A percentile compares a stretch with the other conserved stretches of the same genome.
Conservation (phyloP, 2,888 invertebrate genomes). For the Serripes groenlandicus region DNA sequence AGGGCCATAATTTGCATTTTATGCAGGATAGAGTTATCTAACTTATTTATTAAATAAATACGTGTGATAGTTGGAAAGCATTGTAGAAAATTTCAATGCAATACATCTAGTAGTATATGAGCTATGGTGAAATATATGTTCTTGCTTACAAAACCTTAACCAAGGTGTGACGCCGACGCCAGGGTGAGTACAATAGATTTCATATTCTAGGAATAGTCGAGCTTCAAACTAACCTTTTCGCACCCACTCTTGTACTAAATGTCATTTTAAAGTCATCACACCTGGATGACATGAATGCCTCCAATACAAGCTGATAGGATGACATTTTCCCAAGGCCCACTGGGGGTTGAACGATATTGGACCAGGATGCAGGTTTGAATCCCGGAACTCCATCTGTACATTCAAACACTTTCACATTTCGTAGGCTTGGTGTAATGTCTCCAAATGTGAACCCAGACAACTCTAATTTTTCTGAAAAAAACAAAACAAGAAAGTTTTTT, state of each 20-base stretch:
- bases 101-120: too few relatives aligned
- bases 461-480: constrained; percentile 87
- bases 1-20: too few relatives aligned
- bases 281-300: constrained; percentile 87
- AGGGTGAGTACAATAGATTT: too few relatives aligned
- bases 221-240: constrained; percentile 78
- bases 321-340: constrained; percentile 84
- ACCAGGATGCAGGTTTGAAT: constrained; percentile 82
- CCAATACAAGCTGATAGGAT: constrained; percentile 87
- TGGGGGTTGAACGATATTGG: constrained; percentile 81
- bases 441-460: constrained; percentile 87
- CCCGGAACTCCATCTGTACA: constrained; percentile 83
- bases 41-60: too few relatives aligned
- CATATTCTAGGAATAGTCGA: background rate
- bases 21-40: too few relatives aligned
- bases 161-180: too few relatives aligned
- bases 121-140: too few relatives aligned
- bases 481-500: too few relatives aligned
- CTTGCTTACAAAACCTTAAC: too few relatives aligned
- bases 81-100: too few relatives aligned
- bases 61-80: too few relatives aligned
- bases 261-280: constrained; percentile 88
- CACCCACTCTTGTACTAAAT: constrained; percentile 86
- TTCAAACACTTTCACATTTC: constrained; percentile 86
- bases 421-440: constrained; percentile 86